phyloP scores from a whole-genome alignment of 2,113 vertebrate genomes.

The Rhadina sibilatrix region DNA sequence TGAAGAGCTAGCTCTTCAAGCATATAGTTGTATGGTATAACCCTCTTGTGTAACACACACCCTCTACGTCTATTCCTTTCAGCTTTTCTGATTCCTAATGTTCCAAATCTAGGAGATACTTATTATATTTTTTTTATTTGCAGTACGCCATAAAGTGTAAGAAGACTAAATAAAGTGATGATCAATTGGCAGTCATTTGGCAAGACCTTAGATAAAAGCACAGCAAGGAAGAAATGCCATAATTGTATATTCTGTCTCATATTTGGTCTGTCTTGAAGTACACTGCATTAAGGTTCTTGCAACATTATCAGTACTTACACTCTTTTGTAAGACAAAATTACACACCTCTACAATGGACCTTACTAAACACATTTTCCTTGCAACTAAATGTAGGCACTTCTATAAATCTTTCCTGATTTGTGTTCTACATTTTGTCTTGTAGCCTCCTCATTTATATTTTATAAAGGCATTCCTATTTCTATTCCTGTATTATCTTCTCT shows the following conservation, averaged over 20 bases:
- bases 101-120: constrained; percentile 32
- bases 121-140: neutral
- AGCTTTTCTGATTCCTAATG: neutral
- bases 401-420: neutral
- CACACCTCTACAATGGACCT: neutral
- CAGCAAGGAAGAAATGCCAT: neutral
- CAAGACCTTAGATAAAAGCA: neutral
- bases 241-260: neutral
- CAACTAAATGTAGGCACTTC: neutral
- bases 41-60: neutral
- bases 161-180: neutral
- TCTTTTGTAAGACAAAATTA: neutral
- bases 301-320: neutral
- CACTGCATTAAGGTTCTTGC: neutral
- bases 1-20: neutral
- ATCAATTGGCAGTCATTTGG: neutral
- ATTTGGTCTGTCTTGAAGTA: neutral
- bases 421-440: neutral
- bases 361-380: neutral
- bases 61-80: neutral
- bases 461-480: neutral
- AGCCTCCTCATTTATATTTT: neutral
- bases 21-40: neutral
- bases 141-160: neutral
- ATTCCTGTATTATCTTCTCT: neutral